These are phyloP conservation scores for Bolinopsis microptera DNA, from an alignment of 37 sponge, comb jelly and placozoan species.

Conservation along the genomic window DNA sequence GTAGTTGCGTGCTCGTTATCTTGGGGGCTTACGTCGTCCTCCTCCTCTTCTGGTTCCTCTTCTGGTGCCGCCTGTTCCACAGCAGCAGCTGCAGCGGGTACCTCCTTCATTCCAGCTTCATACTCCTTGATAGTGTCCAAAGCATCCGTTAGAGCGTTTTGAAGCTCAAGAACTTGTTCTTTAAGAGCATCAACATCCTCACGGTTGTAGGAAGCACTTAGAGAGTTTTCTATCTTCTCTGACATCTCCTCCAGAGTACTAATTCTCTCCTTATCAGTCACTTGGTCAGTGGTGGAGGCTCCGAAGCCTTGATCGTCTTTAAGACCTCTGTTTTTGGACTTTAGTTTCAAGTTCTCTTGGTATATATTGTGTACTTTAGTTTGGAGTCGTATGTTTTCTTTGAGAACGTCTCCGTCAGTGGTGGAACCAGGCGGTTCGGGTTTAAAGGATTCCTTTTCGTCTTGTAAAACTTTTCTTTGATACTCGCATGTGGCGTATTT, in stretches of 20 bases:
- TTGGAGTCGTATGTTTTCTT: constrained; percentile 61
- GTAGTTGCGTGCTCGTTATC: constrained; percentile 44
- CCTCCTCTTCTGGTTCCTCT: neutral
- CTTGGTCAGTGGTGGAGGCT: constrained; percentile 14
- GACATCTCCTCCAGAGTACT: constrained; percentile 58
- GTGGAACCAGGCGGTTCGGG: constrained; percentile 57
- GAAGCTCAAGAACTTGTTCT: constrained; percentile 54
- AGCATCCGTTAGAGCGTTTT: constrained; percentile 53
- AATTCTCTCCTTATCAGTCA: constrained; percentile 26
- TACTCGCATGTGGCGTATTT: neutral
- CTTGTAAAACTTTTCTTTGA: neutral
- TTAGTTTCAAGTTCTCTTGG: constrained; percentile 54
- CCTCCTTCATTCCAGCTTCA: neutral
- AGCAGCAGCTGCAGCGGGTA: neutral
- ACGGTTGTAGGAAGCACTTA: neutral
- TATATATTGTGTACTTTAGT: constrained; percentile 63
- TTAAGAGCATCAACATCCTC: constrained; percentile 52
- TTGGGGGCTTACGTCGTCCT: neutral
- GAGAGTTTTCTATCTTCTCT: constrained; percentile 57
- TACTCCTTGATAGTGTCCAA: constrained; percentile 61
- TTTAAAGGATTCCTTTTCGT: constrained; percentile 24
- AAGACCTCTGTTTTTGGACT: constrained; percentile 13
- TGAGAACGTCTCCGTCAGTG: constrained; percentile 36
- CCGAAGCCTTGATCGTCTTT: neutral
- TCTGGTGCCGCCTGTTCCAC: neutral